Evolutionary conservation across 2,797 vertebrate species (phyloP).

Genomic region (Eospalax fontanierii): DNA sequence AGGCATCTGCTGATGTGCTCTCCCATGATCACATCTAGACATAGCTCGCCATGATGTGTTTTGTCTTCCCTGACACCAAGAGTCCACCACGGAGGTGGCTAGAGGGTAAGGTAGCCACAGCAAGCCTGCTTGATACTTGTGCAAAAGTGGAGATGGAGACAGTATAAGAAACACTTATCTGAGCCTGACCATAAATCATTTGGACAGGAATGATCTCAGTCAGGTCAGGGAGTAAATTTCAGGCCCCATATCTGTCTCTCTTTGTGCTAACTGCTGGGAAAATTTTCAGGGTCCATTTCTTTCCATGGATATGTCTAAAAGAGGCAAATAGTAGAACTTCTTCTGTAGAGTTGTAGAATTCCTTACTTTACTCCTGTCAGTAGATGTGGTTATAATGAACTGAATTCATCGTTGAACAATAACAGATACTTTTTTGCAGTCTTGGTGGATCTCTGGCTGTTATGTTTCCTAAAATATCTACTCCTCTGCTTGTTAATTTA

Average conservation of each 20-base stretch:
- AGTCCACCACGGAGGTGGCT: not conserved
- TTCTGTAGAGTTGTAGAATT: not conserved
- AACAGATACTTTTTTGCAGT: not conserved
- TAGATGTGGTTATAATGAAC: constrained; percentile 22
- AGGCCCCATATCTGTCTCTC: not conserved
- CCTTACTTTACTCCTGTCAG: not conserved
- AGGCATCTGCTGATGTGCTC: not conserved
- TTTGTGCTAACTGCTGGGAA: not conserved
- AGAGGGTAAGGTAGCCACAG: not conserved
- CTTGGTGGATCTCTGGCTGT: not conserved
- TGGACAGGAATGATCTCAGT: not conserved
- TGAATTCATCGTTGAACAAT: not conserved
- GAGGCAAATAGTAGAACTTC: not conserved
- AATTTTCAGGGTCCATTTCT: not conserved
- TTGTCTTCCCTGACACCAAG: not conserved
- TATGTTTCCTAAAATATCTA: constrained; percentile 24
- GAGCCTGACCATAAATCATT: not conserved
- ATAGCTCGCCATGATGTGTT: not conserved
- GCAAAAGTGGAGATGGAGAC: not conserved
- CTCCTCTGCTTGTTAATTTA: not conserved
- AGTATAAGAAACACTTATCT: not conserved
- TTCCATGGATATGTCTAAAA: not conserved
- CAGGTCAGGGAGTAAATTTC: not conserved
- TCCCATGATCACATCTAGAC: not conserved
- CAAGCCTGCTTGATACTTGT: not conserved